These are phyloP conservation scores for Ophonus ardosiacus DNA, from an alignment of 2,888 invertebrate genomes.

Conservation along the genomic window DNA sequence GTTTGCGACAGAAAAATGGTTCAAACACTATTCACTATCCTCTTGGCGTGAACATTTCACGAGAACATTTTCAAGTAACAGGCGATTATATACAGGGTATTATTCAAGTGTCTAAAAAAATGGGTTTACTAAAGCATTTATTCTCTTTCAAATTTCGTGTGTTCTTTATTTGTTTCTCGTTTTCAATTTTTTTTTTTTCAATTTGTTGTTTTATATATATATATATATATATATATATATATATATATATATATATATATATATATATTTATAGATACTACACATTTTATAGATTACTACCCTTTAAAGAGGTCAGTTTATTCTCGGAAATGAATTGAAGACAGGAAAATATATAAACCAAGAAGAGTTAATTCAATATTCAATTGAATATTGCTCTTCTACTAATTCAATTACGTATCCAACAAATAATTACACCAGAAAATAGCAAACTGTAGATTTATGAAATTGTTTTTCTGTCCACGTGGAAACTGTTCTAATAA, in stretches of 20 bases:
- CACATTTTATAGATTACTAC: background rate
- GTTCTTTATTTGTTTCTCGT: background rate
- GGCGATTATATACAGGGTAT: background rate
- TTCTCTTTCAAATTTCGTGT: background rate
- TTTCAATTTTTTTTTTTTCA: too few species aligned
- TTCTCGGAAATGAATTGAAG: background rate
- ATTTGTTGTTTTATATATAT: too few species aligned
- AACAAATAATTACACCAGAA: background rate
- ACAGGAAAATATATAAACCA: slow-evolving; percentile 3
- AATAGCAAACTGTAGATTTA: background rate
- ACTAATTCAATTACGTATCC: slow-evolving; percentile 3
- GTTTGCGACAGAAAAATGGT: background rate
- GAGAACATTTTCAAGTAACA: background rate
- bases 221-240: background rate
- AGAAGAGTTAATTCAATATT: background rate
- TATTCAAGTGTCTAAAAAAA: background rate
- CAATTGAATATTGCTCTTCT: slow-evolving; percentile 6
- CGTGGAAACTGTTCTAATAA: background rate
- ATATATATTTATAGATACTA: background rate
- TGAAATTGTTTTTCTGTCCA: background rate
- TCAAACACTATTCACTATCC: background rate
- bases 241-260: background rate
- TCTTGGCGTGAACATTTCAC: background rate
- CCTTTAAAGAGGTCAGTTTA: slow-evolving; percentile 3
- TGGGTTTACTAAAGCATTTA: background rate